phyloP scores from a whole-genome alignment of 1,140 invertebrate species.

The Conus ventricosus region DNA sequence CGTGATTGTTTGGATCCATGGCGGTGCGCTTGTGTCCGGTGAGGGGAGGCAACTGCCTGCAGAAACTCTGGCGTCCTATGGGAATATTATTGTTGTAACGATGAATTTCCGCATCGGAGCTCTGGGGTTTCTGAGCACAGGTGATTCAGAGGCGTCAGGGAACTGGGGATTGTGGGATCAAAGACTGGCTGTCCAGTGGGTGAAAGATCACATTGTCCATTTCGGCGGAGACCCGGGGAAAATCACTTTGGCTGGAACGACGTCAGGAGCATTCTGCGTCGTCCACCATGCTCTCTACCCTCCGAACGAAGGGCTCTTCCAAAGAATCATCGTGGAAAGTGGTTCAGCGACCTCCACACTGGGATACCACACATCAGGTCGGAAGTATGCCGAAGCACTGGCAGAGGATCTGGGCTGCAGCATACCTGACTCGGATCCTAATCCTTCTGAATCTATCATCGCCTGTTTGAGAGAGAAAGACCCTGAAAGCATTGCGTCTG shows the following conservation, averaged over 20 bases:
- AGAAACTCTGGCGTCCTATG: constrained; percentile 83
- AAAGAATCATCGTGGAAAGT: constrained; percentile 36
- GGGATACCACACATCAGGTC: not conserved
- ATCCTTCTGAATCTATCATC: not conserved
- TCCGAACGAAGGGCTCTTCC: constrained; percentile 29
- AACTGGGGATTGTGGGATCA: constrained; percentile 67
- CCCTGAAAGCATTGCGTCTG: not conserved
- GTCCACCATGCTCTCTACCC: constrained; percentile 32
- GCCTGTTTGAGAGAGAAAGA: constrained; percentile 15
- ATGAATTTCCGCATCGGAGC: constrained; percentile 86
- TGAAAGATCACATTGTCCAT: constrained; percentile 59
- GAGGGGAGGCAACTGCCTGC: constrained; percentile 73
- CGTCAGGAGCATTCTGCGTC: constrained; percentile 93
- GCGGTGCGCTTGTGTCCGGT: constrained; percentile 73
- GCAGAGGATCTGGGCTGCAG: not conserved
- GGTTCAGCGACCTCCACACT: not conserved
- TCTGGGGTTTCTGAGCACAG: constrained; percentile 74
- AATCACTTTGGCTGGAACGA: constrained; percentile 96
- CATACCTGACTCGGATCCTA: not conserved
- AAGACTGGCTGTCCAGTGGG: constrained; percentile 60
- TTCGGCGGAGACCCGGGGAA: constrained; percentile 89
- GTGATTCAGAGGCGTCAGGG: constrained; percentile 42
- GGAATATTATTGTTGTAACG: constrained; percentile 84
- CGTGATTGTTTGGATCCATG: constrained; percentile 74
- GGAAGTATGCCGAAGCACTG: not conserved